Evolutionary conservation across 2,797 vertebrate genomes (phyloP).

Genomic region (Acridotheres tristis): DNA sequence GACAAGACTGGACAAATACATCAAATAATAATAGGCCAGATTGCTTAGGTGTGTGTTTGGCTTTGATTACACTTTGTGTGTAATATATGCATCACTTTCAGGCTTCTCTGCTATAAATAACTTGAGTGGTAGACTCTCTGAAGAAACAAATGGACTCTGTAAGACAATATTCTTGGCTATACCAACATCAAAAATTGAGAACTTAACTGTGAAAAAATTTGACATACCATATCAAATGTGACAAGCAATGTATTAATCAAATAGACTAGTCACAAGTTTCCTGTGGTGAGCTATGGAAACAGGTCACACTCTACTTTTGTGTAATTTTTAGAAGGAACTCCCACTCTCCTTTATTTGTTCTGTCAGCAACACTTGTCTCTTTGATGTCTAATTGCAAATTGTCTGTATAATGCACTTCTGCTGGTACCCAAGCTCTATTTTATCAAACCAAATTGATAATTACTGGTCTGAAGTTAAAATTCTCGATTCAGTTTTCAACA

Average conservation of each 20-base stretch:
- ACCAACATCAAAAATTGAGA: not conserved
- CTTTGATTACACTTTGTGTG: not conserved
- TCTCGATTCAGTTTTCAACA: constrained; percentile 11
- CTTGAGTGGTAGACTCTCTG: not conserved
- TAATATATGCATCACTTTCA: not conserved
- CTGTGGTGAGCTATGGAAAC: not conserved
- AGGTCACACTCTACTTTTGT: not conserved
- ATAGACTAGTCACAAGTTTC: not conserved
- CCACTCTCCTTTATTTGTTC: not conserved
- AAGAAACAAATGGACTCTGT: not conserved
- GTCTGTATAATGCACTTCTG: not conserved
- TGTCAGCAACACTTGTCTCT: not conserved
- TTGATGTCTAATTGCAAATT: constrained; percentile 41
- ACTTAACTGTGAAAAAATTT: not conserved
- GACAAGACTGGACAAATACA: not conserved
- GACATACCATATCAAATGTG: not conserved
- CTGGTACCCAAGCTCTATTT: constrained; percentile 13
- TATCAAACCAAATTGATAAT: constrained; percentile 29
- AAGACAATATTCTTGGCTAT: not conserved
- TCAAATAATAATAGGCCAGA: not conserved
- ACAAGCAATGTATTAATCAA: not conserved
- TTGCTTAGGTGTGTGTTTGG: not conserved
- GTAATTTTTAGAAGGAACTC: constrained; percentile 27
- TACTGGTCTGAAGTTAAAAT: constrained; percentile 41
- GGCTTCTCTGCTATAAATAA: not conserved